Conservation (phyloP, 2,888 invertebrate genomes). For the Drosophila peninsularis region DNA sequence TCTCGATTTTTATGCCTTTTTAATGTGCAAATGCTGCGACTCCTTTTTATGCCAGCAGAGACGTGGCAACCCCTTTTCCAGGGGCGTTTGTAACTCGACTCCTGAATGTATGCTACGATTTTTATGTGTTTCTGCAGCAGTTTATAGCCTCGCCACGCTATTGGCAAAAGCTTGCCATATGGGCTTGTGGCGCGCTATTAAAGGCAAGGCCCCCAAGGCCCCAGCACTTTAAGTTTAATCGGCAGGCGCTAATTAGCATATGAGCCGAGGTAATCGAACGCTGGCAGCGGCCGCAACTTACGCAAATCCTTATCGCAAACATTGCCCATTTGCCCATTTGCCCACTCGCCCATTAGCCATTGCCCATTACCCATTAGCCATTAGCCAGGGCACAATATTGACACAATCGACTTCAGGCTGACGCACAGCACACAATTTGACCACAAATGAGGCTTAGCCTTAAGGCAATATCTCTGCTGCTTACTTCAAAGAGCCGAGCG, state of each 20-base stretch:
- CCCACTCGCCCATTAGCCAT: slow-evolving; percentile 2
- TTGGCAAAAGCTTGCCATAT: slow-evolving; percentile 39
- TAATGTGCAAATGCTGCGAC: slow-evolving; percentile 72
- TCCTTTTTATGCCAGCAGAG: slow-evolving; percentile 58
- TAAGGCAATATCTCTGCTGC: slow-evolving; percentile 55
- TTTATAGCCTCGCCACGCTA: slow-evolving; percentile 42
- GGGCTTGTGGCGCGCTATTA: slow-evolving; percentile 18
- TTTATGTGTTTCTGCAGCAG: slow-evolving; percentile 63
- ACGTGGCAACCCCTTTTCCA: slow-evolving; percentile 28
- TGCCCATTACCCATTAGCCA: slow-evolving; percentile 57
- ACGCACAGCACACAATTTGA: slow-evolving; percentile 73
- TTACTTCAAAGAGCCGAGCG: slow-evolving; percentile 66
- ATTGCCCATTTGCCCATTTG: slow-evolving; percentile 9
- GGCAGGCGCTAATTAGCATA: slow-evolving; percentile 64
- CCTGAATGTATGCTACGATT: slow-evolving; percentile 70
- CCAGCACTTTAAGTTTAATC: slow-evolving; percentile 20
- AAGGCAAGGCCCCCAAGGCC: not conserved
- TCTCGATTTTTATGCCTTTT: slow-evolving; percentile 74
- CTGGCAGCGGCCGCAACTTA: slow-evolving; percentile 51
- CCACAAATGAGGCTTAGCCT: slow-evolving; percentile 80
- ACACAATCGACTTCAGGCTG: slow-evolving; percentile 80
- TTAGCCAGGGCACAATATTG: slow-evolving; percentile 74
- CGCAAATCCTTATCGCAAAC: slow-evolving; percentile 71
- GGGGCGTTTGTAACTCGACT: slow-evolving; percentile 60
- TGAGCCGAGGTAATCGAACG: slow-evolving; percentile 37